Base-by-base conservation (phyloP, 2,888 invertebrate genomes). In the Eurytoma californica region DNA sequence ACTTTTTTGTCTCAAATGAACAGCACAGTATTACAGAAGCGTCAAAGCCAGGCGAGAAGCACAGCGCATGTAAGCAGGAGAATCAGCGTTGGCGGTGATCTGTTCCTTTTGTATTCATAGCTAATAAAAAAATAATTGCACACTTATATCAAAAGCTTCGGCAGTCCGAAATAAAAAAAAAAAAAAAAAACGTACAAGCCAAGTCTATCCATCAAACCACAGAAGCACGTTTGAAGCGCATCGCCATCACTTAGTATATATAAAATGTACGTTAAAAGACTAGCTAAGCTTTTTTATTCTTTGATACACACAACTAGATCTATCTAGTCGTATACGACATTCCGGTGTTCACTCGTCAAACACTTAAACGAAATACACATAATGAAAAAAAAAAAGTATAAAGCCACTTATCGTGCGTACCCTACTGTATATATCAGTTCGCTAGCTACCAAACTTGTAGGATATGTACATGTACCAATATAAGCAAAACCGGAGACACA, bases 1-100 rank as follows among this genome's bases (percentile, higher is more conserved):
- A 55, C 20, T 18, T 12, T 39, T 39, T 7, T 24, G 24, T 24
- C 24, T 14, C 14, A 49, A 66, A 49, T 14, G n/a, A 74, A 74
- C 16, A 77, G 61, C 53, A 78, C 65, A 77, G 66, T 73, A 63
- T 65, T 69, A 73, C 68, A 63, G 13, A 80, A 80, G 80, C 77
- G 51, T 73, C 18, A 66, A 80, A 80, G 77, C 80, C 73, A 80
- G 30, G 73, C 66, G 57, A 77, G n/a, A 79, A 80, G 76, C 76
- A 65, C 60, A 80, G 73, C 70, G 51, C 58, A 73, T 55, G 63
- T 20, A 72, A 80, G 72, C 72, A 51, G 55, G 67, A 75, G 61
- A 28, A 67, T 72, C 47, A 63, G 67, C 53, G 63, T 49, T 72
- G 13, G 61, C 61, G 55, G 16, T 72, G 30, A 51, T 47, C 55